These are phyloP conservation scores for Lutjanus argentimaculatus DNA, from an alignment of 2,797 vertebrate species.

Conservation along the genomic window DNA sequence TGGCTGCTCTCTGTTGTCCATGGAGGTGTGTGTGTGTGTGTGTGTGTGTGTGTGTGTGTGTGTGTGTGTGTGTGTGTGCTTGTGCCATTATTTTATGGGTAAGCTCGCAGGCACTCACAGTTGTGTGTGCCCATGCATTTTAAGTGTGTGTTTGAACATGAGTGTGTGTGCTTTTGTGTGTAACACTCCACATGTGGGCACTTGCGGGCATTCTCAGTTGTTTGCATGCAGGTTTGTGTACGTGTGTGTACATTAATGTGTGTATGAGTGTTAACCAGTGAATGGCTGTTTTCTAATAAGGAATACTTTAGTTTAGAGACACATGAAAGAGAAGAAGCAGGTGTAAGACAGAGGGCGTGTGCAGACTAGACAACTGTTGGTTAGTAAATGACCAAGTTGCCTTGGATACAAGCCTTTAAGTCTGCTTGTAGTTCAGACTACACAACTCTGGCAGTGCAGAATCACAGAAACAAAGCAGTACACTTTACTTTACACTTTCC, in stretches of 20 bases:
- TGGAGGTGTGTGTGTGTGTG: conserved; percentile 24
- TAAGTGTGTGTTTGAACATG: not conserved
- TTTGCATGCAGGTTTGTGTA: conserved; percentile 13
- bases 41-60: conserved; percentile 4
- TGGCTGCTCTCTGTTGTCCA: conserved; percentile 24
- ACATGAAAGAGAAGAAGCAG: not conserved
- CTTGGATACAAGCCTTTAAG: not conserved
- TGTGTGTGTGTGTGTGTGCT: conserved; percentile 1
- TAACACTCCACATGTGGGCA: conserved; percentile 16
- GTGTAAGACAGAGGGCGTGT: not conserved
- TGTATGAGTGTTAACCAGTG: not conserved
- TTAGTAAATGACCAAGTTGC: not conserved
- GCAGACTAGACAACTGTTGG: not conserved
- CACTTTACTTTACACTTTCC: too few relatives aligned
- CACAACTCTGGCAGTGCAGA: not conserved
- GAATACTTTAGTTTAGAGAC: not conserved
- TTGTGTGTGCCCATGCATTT: conserved; percentile 18
- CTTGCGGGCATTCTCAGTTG: not conserved
- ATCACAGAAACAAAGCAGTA: not conserved
- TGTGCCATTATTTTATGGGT: conserved; percentile 12
- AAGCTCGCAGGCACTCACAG: not conserved
- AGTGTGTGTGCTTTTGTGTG: not conserved
- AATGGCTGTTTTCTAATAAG: not conserved
- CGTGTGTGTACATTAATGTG: conserved; percentile 2
- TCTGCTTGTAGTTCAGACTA: not conserved